Evolutionary conservation across 2,888 invertebrate species (phyloP), one percentile per base, ranked within the genome.

Genomic region (Aleiodes leptofemur): DNA sequence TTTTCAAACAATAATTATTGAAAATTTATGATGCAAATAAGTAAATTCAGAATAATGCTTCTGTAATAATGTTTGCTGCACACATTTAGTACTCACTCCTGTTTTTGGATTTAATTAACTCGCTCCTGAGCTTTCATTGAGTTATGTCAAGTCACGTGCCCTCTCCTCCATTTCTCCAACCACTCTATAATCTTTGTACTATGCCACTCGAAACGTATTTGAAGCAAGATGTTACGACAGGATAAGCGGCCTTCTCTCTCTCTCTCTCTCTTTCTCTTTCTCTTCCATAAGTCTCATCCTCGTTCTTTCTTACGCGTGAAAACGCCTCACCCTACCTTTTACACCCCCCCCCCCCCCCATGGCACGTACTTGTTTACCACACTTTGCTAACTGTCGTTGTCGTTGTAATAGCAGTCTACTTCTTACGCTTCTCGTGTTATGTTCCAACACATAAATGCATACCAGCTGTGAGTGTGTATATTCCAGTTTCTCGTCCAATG

Each of bases 91-190:
- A 53, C 29, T 23, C 48, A 64, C 51, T 14, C 34, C 43, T 43
- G 43, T 43, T 51, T 51, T 51, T 51, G 79, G 82, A 85, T 83
- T 84, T 84, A 84, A 86, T 86, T 86, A 86, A 85, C 84, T 84
- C 78, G 80, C 79, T 81, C 80, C 78, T 81, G 83, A 83, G 76
- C 76, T 81, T 83, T 83, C 83, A 86, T 86, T 81, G 83, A 85
- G 83, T 84, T 85, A 83, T 82, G 83, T 84, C 82, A 84, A 85
- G 84, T 84, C 85, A 84, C 86, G 84, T 84, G 76, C 77, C 81
- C 78, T 74, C 77, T 79, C 57, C 66, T 38, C 66, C 73, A 57
- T 23, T 38, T 70, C 75, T 76, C 79, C 56, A 23, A 53, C 66
- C 73, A 59, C 59, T 53, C 76, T 76, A 82, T 83, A 85, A 86